A percentile compares a stretch with the other conserved stretches of the same genome.
Evolutionary conservation across 35 echinoderm and acorn worm species (phyloP).

Genomic region (Holothuria glaberrima): DNA sequence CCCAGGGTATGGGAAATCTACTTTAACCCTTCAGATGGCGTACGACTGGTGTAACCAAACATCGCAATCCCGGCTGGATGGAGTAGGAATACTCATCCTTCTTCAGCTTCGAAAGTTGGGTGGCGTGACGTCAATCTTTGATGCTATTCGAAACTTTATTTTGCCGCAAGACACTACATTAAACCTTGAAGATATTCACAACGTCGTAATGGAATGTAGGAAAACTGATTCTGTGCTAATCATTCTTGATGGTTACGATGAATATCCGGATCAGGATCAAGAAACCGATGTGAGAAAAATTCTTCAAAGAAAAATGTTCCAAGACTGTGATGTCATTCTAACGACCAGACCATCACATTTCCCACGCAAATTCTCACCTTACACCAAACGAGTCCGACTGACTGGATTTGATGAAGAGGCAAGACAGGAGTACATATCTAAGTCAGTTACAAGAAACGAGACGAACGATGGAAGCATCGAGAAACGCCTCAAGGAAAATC

Average conservation of each 20-base stretch:
- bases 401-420: not conserved
- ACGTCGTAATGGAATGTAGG: not conserved
- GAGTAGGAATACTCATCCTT: too few relatives aligned
- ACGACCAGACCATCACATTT: not conserved
- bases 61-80: too few relatives aligned
- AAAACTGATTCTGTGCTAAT: not conserved
- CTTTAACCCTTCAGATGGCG: too few relatives aligned
- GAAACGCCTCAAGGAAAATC: not conserved
- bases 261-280: not conserved
- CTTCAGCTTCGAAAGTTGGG: too few relatives aligned
- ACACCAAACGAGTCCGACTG: not conserved
- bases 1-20: too few relatives aligned
- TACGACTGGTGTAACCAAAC: too few relatives aligned
- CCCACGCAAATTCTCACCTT: not conserved
- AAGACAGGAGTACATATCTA: not conserved
- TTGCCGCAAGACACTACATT: too few relatives aligned
- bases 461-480: not conserved
- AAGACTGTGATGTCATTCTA: not conserved
- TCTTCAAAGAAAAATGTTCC: not conserved
- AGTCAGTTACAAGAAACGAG: not conserved
- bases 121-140: too few relatives aligned
- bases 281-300: not conserved
- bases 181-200: too few relatives aligned
- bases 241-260: conserved; percentile 21
- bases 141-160: too few relatives aligned